phyloP scores from a whole-genome alignment of 2,797 vertebrate species.

The Danio choprae region DNA sequence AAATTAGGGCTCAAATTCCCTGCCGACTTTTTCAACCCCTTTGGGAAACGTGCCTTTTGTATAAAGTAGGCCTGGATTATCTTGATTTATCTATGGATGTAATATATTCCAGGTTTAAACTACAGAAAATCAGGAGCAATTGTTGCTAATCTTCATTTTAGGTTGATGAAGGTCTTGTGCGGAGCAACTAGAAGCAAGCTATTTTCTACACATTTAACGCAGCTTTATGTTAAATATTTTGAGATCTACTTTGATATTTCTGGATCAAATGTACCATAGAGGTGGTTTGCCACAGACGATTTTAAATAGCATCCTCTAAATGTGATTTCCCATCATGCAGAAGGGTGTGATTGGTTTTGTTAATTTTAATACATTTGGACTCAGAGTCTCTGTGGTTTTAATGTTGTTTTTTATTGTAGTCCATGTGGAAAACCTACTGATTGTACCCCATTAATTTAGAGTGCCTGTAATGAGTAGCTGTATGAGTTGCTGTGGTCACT shows the following conservation, averaged over 20 bases:
- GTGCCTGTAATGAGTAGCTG: slow-evolving; percentile 52
- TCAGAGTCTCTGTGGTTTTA: slow-evolving; percentile 47
- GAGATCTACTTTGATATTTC: background rate
- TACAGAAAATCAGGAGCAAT: slow-evolving; percentile 25
- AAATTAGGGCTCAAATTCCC: slow-evolving; percentile 35
- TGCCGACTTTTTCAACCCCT: slow-evolving; percentile 29
- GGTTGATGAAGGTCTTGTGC: slow-evolving; percentile 15
- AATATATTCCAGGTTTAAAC: slow-evolving; percentile 40
- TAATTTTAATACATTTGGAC: slow-evolving; percentile 54
- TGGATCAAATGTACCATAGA: slow-evolving; percentile 16
- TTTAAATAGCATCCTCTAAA: slow-evolving; percentile 65
- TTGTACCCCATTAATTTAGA: slow-evolving; percentile 57
- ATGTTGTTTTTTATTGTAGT: slow-evolving; percentile 56
- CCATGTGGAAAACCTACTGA: slow-evolving; percentile 46
- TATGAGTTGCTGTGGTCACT: slow-evolving; percentile 51
- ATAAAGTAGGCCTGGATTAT: slow-evolving; percentile 46
- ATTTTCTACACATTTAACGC: background rate
- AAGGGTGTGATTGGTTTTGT: slow-evolving; percentile 45
- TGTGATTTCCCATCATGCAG: slow-evolving; percentile 43
- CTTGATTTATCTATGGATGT: slow-evolving; percentile 47
- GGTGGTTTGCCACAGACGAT: slow-evolving; percentile 38
- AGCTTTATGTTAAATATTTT: slow-evolving; percentile 13
- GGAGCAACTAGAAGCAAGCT: background rate
- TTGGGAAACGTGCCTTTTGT: slow-evolving; percentile 47
- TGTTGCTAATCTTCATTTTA: slow-evolving; percentile 14